Conservation (phyloP, 2,113 vertebrate genomes). For the Pluvianellus socialis region DNA sequence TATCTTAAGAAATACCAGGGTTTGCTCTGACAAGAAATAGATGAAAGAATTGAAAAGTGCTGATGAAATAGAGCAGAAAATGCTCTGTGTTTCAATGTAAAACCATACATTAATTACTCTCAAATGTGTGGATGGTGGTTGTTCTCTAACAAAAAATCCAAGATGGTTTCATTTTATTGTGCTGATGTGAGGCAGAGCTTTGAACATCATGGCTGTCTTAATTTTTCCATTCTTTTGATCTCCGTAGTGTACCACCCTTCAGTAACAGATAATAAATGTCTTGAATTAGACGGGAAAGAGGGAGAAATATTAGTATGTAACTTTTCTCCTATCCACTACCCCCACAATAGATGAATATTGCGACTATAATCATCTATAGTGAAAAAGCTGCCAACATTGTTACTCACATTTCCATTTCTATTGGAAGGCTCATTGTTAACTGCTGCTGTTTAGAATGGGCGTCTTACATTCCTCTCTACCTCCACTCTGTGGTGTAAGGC, state of each 20-base stretch:
- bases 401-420: neutral
- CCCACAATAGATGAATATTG: neutral
- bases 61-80: neutral
- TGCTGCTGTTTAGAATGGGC: neutral
- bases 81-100: neutral
- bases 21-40: neutral
- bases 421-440: neutral
- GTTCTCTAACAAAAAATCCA: neutral
- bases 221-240: neutral
- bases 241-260: neutral
- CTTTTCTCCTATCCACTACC: neutral
- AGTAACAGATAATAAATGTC: neutral
- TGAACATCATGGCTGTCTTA: neutral
- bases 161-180: neutral
- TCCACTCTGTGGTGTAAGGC: neutral
- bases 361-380: neutral
- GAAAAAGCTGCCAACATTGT: neutral
- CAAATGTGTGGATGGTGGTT: neutral
- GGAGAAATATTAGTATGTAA: neutral
- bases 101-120: neutral
- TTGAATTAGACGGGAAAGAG: neutral
- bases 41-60: neutral
- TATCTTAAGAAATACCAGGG: neutral
- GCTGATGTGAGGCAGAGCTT: neutral
- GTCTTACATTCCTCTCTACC: neutral